phyloP scores from a whole-genome alignment of 2,797 vertebrate genomes.

The Astyanax mexicanus region DNA sequence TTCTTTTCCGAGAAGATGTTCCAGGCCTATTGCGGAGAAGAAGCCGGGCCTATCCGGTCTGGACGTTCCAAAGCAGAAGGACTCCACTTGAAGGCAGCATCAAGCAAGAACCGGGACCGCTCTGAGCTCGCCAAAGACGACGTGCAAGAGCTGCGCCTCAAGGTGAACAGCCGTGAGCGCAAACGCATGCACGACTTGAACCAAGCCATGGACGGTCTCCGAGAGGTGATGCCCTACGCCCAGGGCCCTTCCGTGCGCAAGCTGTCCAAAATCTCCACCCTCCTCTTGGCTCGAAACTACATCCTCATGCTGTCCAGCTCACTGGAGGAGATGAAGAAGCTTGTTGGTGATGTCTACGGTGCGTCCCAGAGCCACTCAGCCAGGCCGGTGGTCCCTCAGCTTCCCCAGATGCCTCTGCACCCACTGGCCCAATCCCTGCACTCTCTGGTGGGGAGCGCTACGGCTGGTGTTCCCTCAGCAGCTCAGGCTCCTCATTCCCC shows the following conservation, averaged over 20 bases:
- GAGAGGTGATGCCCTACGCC: slow-evolving; percentile 87
- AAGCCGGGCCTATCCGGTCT: neutral
- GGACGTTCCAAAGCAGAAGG: neutral
- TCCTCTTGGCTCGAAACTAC: slow-evolving; percentile 85
- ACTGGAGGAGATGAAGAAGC: slow-evolving; percentile 86
- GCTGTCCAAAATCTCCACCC: slow-evolving; percentile 86
- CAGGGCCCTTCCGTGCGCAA: slow-evolving; percentile 86
- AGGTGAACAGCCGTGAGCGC: slow-evolving; percentile 86
- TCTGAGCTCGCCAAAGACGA: slow-evolving; percentile 69
- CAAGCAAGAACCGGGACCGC: slow-evolving; percentile 61
- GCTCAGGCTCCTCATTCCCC: slow-evolving; percentile 72
- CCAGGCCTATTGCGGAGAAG: slow-evolving; percentile 71
- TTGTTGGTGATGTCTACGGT: slow-evolving; percentile 83
- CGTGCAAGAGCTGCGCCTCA: slow-evolving; percentile 81
- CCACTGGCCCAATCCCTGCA: slow-evolving; percentile 80
- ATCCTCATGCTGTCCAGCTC: slow-evolving; percentile 87
- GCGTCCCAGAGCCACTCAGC: slow-evolving; percentile 66
- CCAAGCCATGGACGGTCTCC: slow-evolving; percentile 85
- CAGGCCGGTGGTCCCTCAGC: slow-evolving; percentile 70
- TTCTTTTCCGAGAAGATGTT: slow-evolving; percentile 82
- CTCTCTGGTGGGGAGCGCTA: slow-evolving; percentile 69
- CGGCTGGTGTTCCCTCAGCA: slow-evolving; percentile 48
- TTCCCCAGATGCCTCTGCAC: slow-evolving; percentile 76
- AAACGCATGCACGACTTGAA: slow-evolving; percentile 88
- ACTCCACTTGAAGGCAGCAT: neutral